phyloP scores from a whole-genome alignment of 2,888 invertebrate species.

The Operophtera brumata region DNA sequence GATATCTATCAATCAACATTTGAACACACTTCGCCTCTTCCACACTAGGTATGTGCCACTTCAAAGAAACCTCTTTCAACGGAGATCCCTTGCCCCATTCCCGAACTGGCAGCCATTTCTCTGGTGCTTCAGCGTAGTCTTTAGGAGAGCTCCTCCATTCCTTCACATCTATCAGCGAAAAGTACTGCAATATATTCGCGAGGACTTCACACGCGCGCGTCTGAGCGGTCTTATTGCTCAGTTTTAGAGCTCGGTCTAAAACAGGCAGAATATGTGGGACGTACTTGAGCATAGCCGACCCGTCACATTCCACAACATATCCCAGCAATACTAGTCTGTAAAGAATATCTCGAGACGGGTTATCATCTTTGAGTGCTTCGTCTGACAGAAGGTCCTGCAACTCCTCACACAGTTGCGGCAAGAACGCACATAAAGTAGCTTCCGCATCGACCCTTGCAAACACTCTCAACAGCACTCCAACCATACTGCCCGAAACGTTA shows the following conservation, averaged over 20 bases:
- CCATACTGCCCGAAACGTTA: conserved; percentile 89
- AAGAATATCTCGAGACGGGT: conserved; percentile 87
- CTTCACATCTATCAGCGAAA: conserved; percentile 82
- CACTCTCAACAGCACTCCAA: conserved; percentile 85
- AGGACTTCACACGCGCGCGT: conserved; percentile 83
- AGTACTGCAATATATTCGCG: conserved; percentile 77
- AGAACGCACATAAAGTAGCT: conserved; percentile 84
- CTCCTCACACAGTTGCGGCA: conserved; percentile 86
- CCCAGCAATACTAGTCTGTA: conserved; percentile 88
- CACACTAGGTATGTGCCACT: conserved; percentile 89
- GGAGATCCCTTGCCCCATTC: conserved; percentile 91
- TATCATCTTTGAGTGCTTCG: conserved; percentile 87
- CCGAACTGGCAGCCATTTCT: conserved; percentile 85
- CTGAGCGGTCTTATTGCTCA: conserved; percentile 85
- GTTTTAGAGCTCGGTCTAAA: conserved; percentile 85
- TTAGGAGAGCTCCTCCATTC: conserved; percentile 82
- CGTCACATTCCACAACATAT: conserved; percentile 85
- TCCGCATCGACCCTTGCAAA: conserved; percentile 85
- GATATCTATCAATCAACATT: conserved; percentile 82
- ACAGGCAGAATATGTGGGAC: conserved; percentile 83
- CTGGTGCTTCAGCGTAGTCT: conserved; percentile 82
- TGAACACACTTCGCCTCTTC: conserved; percentile 85
- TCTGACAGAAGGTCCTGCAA: conserved; percentile 83
- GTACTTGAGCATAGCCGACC: conserved; percentile 83
- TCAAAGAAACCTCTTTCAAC: conserved; percentile 82